Evolutionary conservation across 2,888 invertebrate genomes (phyloP).

Genomic region (Pammene aurita): DNA sequence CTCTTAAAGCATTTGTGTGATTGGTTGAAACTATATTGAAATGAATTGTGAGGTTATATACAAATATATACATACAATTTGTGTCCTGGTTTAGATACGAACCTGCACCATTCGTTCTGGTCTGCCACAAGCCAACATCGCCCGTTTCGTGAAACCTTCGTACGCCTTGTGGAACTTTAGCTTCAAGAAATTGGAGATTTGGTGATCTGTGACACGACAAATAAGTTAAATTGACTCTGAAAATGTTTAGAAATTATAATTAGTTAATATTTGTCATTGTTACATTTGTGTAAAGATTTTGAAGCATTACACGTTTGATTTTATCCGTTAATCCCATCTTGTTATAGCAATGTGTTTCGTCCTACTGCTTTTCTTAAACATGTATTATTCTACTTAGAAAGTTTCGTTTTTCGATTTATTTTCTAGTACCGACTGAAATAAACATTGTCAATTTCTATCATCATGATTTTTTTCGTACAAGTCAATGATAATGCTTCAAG

Average conservation of each 20-base stretch:
- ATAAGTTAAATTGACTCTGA: background rate
- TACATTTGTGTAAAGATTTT: too few species aligned
- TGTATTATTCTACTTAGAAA: too few species aligned
- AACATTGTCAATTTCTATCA: too few species aligned
- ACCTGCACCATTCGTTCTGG: slow-evolving; percentile 74
- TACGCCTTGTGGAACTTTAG: slow-evolving; percentile 87
- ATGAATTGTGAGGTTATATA: slow-evolving; percentile 16
- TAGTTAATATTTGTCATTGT: background rate
- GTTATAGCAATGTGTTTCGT: too few species aligned
- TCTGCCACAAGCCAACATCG: slow-evolving; percentile 86
- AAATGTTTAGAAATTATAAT: background rate
- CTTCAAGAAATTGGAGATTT: slow-evolving; percentile 90
- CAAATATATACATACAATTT: slow-evolving; percentile 2
- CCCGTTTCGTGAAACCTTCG: slow-evolving; percentile 84
- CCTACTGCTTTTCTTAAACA: too few species aligned
- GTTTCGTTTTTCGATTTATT: too few species aligned
- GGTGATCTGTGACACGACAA: slow-evolving; percentile 86
- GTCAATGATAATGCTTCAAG: too few species aligned
- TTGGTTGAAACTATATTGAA: background rate
- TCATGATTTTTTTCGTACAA: too few species aligned
- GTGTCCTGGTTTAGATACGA: slow-evolving; percentile 24
- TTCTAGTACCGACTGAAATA: too few species aligned
- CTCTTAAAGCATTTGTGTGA: background rate
- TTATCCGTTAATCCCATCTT: too few species aligned
- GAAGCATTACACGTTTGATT: too few species aligned